Conservation (phyloP, 2,113 vertebrate genomes). For the Rhabdornis inornatus region DNA sequence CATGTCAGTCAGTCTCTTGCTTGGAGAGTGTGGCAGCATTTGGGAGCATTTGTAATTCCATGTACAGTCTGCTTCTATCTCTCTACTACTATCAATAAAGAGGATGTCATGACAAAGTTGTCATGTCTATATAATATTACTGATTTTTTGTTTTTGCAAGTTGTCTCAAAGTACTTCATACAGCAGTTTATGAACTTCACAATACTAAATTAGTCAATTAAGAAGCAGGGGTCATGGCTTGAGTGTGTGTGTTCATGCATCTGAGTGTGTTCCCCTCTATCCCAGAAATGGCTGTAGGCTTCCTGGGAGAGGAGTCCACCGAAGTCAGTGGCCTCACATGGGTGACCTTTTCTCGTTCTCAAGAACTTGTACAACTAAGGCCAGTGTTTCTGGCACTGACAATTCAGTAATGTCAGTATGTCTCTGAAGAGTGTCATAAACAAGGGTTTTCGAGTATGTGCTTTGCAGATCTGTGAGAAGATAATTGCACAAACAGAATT, state of each 20-base stretch:
- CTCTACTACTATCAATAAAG: neutral
- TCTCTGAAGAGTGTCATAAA: neutral
- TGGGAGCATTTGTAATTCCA: neutral
- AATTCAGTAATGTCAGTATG: neutral
- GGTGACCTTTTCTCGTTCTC: neutral
- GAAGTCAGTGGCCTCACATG: neutral
- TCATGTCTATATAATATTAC: neutral
- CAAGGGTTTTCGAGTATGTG: neutral
- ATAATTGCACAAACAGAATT: neutral
- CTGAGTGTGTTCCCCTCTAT: neutral
- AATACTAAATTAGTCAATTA: neutral
- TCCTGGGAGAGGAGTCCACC: neutral
- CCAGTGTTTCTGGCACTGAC: neutral
- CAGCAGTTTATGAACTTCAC: neutral
- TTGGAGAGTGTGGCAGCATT: neutral
- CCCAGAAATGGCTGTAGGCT: neutral
- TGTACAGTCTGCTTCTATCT: neutral
- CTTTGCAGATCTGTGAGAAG: neutral
- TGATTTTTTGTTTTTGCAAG: neutral
- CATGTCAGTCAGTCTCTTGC: neutral
- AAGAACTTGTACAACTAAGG: neutral
- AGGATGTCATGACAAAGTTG: neutral
- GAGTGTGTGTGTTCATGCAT: neutral
- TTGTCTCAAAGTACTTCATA: neutral
- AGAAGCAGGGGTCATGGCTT: neutral